Evolutionary conservation across 2,797 vertebrate species (phyloP), one percentile per base, ranked within the genome.

Genomic region (Sphenopsis melanotis): DNA sequence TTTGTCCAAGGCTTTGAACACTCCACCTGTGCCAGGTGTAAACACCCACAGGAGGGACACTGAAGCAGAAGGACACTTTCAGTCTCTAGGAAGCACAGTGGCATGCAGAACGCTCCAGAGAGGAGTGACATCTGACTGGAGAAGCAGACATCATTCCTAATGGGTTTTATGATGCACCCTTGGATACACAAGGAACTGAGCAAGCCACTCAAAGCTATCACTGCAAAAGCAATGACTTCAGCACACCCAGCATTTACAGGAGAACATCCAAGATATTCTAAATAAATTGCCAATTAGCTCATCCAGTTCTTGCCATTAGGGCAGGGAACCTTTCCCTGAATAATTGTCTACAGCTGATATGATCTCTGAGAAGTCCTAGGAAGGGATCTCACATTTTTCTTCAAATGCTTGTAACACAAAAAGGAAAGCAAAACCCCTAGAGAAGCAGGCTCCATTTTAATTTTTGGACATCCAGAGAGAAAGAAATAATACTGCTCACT

Each of bases 21-120:
- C 9, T 6, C 34, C 56, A 42, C 15, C n/a, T 41, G 37, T 59
- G 55, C 49, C 60, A 64, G 3, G 1, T 0, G 0, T 15, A 23
- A 52, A 56, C 29, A 52, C 23, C 23, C n/a, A 36, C 19, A 34
- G 12, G 50, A 64, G 10, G 20, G 41, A 44, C 49, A 46, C 9
- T 21, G 39, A 83, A 19, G 6, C 18, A 29, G 30, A 53, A 70
- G 44, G 17, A 26, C 5, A 26, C 1, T 15, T 1, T 37, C 36
- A 29, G 34, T 36, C 41, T 80, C 50, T 13, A 41, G 47, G 47
- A 79, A 89, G 14, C 24, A 46, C 0, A 22, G 37, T 4, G 55
- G n/a, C 27, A 34, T 0, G 6, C 41, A 89, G 34, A 50, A 7
- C 10, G 24, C 37, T 78, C 15, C 29, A 59, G 10, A 44, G 14